A percentile compares a stretch with the other conserved stretches of the same genome.
Conservation (phyloP, 2,113 vertebrate species). For the Myrmophylax atrothorax region DNA sequence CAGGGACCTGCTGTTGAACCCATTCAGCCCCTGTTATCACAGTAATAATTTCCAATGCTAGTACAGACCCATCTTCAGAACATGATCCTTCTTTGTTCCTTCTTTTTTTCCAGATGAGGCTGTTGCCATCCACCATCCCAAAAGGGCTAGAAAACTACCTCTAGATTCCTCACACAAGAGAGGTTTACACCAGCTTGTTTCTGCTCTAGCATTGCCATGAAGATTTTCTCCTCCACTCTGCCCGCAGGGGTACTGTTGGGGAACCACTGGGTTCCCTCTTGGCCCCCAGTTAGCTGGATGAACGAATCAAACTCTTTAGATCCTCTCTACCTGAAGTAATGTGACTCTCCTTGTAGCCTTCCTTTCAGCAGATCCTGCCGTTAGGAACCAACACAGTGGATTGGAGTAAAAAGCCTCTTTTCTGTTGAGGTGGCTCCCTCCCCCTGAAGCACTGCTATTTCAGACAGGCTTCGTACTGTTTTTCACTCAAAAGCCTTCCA, state of each 20-base stretch:
- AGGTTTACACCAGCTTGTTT: neutral
- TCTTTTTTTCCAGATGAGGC: neutral
- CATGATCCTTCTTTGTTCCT: neutral
- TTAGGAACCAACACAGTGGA: neutral
- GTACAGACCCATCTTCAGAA: neutral
- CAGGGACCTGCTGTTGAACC: neutral
- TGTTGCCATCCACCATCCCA: neutral
- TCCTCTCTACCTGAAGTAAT: neutral
- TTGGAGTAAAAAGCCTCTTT: neutral
- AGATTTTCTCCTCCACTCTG: neutral
- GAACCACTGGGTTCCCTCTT: neutral
- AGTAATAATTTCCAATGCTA: neutral
- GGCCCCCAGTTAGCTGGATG: neutral
- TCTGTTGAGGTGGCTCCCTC: neutral
- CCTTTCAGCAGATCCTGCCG: neutral
- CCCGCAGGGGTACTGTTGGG: too few relatives aligned
- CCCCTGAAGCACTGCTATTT: accelerated
- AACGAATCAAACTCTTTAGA: neutral
- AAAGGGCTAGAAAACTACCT: neutral
- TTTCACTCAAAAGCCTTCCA: neutral
- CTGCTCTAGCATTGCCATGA: neutral
- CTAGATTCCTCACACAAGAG: neutral
- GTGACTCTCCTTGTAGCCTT: neutral
- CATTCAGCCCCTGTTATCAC: neutral
- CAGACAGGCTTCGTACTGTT: neutral